A percentile compares a stretch with the other conserved stretches of the same genome.
phyloP scores from a whole-genome alignment of 2,888 invertebrate species.

The Meta bourneti region DNA sequence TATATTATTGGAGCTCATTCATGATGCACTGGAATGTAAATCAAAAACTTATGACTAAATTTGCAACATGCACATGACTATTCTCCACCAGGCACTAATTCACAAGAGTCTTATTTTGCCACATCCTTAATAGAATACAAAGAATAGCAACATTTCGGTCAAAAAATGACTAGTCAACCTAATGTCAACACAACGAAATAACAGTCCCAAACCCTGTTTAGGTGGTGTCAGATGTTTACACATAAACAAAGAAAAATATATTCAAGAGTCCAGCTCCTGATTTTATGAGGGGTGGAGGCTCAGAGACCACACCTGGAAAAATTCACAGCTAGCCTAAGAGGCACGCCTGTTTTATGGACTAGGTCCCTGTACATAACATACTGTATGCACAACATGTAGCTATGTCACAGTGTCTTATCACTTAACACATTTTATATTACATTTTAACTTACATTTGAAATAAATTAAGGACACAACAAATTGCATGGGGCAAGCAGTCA shows the following conservation, averaged over 20 bases:
- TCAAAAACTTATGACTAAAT: slow-evolving; percentile 60
- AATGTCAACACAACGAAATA: slow-evolving; percentile 70
- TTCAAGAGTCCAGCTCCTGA: slow-evolving; percentile 77
- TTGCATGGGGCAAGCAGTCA: slow-evolving; percentile 75
- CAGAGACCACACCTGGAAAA: slow-evolving; percentile 67
- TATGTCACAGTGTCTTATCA: slow-evolving; percentile 73
- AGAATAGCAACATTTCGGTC: slow-evolving; percentile 70
- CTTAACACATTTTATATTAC: slow-evolving; percentile 71
- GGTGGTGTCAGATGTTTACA: slow-evolving; percentile 69
- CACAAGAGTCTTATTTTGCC: slow-evolving; percentile 34
- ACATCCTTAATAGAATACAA: slow-evolving; percentile 61
- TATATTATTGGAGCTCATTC: slow-evolving; percentile 49
- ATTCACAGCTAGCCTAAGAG: slow-evolving; percentile 61
- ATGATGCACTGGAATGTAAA: slow-evolving; percentile 72
- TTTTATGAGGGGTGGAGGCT: slow-evolving; percentile 55
- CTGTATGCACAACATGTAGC: slow-evolving; percentile 68
- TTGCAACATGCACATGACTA: slow-evolving; percentile 43
- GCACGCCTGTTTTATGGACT: slow-evolving; percentile 70
- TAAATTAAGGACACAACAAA: slow-evolving; percentile 75
- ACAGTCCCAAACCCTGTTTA: slow-evolving; percentile 75
- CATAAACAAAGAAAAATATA: slow-evolving; percentile 73
- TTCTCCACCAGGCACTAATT: slow-evolving; percentile 54
- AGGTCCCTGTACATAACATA: slow-evolving; percentile 76
- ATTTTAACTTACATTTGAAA: slow-evolving; percentile 69
- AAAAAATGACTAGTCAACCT: slow-evolving; percentile 76